Percentiles rank a stretch among this genome's conserved stretches.
Evolutionary conservation across 2,888 invertebrate genomes (phyloP).

Genomic region (Scaptomyza polygonia): DNA sequence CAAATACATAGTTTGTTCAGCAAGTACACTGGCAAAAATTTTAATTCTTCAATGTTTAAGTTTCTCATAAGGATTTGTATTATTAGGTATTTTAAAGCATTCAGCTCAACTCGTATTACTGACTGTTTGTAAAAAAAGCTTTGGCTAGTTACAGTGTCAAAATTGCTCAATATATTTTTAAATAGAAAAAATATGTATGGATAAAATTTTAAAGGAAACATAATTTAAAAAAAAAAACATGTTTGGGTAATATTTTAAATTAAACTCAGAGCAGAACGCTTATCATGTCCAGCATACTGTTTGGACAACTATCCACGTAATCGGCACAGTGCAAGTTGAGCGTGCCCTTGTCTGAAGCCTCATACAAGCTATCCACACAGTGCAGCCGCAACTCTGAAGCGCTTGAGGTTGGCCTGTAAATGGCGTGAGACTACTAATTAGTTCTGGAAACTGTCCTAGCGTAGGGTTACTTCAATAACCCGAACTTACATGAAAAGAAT

Average conservation of each 20-base stretch:
- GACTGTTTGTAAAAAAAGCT: neutral
- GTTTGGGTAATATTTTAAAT: neutral
- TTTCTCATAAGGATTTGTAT: neutral
- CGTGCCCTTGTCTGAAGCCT: constrained; percentile 63
- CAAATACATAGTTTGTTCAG: constrained; percentile 38
- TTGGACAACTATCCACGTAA: constrained; percentile 73
- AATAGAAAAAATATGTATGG: neutral
- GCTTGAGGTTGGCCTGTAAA: constrained; percentile 78
- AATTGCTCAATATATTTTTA: neutral
- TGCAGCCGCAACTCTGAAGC: constrained; percentile 63
- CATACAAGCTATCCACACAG: constrained; percentile 62
- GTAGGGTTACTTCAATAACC: constrained; percentile 1
- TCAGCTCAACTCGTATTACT: neutral
- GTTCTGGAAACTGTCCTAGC: constrained; percentile 15
- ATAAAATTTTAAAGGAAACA: neutral
- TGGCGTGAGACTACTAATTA: constrained; percentile 52
- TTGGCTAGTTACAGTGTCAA: neutral
- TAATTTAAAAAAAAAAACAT: neutral
- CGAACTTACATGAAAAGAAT: constrained; percentile 88
- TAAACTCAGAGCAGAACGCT: constrained; percentile 62
- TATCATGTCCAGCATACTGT: constrained; percentile 80
- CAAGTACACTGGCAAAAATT: constrained; percentile 24
- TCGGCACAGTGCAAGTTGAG: constrained; percentile 61
- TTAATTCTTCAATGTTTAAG: neutral
- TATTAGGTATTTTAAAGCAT: neutral